Base-by-base conservation (phyloP, 2,888 invertebrate genomes). In the Chrysolina americana region DNA sequence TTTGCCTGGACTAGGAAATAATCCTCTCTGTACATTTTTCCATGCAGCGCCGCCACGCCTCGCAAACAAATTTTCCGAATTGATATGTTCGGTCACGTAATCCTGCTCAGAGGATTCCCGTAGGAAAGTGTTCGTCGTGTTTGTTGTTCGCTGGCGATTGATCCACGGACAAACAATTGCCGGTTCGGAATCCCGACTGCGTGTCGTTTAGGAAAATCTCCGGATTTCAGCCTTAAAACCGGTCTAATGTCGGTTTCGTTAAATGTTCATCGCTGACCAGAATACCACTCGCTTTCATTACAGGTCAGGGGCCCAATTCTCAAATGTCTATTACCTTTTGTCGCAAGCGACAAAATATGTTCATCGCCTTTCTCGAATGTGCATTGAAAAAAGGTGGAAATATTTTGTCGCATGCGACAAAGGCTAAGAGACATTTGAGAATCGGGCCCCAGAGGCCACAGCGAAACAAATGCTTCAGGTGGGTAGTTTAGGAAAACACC, bases 171-270 rank as follows among this genome's bases (percentile, higher is more conserved):
- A 59, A 59, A 59, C 59, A 59, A 59, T 59, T 59, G 59, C 59
- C 59, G 59, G 59, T 59, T 17, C n/a, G 23, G n/a, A 36, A 59
- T 59, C 59, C 59, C 28, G n/a, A 36, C 15, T 28, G 59, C 59
- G 59, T 59, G 59, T 17, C 59, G 59, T 59, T 59, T 59, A 36
- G 59, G 23, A 59, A 59, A 59, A 59, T 59, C 36, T n/a, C 59
- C 23, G 28, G 59, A 59, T 59, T 59, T 59, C 36, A 28, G 9
- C n/a, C 9, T 23, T 11, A 36, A 15, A 15, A 59, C 17, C 59
- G 56, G 13, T 19, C 36, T 36, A 8, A 36, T 19, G 50, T 17
- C n/a, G 19, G 50, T 56, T 2, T 23, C 47, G 21, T 15, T 23
- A 56, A 56, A 56, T 11, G 56, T 15, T 47, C 15, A 1, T n/a